Evolutionary conservation across 2,113 vertebrate species (phyloP).

Genomic region (Lipophrys pholis): DNA sequence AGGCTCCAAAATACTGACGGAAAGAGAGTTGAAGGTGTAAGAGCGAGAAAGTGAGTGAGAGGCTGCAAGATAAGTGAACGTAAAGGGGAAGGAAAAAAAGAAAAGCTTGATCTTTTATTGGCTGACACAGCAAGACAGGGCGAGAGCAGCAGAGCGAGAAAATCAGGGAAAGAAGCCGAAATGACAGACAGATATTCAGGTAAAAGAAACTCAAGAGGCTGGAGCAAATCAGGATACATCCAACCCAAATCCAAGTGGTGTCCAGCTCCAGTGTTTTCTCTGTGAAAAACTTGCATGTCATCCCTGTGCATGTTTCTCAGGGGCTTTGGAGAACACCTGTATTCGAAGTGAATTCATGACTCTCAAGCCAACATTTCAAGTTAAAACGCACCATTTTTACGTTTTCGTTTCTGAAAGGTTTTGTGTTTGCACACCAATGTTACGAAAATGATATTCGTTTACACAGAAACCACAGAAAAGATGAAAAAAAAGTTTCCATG

Average conservation of each 20-base stretch:
- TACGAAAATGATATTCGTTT: too few relatives aligned
- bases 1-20: constrained; percentile 21
- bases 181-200: not conserved
- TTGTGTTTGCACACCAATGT: too few relatives aligned
- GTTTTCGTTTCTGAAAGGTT: too few relatives aligned
- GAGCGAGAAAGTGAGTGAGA: not conserved
- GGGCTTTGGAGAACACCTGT: too few relatives aligned
- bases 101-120: constrained; percentile 7
- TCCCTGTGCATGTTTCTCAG: too few relatives aligned
- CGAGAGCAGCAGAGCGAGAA: not conserved
- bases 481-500: too few relatives aligned
- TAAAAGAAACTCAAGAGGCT: not conserved
- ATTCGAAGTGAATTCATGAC: too few relatives aligned
- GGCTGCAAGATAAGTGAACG: constrained; percentile 7
- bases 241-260: not conserved
- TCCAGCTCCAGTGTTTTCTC: not conserved
- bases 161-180: not conserved
- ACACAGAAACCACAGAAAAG: too few relatives aligned
- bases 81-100: constrained; percentile 13
- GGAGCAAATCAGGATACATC: not conserved
- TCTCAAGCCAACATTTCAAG: too few relatives aligned
- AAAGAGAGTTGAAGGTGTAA: constrained; percentile 12
- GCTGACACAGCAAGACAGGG: constrained; percentile 10
- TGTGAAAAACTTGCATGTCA: too few relatives aligned
- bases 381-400: too few relatives aligned